Evolutionary conservation across 2,113 vertebrate species (phyloP).

Genomic region (Tyto alba): DNA sequence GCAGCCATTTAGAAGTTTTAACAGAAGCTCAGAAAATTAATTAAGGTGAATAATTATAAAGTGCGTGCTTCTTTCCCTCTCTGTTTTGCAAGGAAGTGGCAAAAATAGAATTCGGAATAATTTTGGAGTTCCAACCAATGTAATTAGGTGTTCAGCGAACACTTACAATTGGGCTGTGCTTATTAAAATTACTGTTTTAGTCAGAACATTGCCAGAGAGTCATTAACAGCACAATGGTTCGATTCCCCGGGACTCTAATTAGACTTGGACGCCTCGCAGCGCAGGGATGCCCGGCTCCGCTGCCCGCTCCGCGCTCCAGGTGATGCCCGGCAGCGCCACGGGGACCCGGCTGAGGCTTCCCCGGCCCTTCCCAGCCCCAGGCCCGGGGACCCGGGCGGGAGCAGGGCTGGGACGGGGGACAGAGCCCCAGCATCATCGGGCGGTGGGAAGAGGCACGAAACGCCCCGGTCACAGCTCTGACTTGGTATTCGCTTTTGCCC

Average conservation of each 20-base stretch:
- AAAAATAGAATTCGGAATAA: slow-evolving; percentile 61
- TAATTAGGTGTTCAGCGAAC: slow-evolving; percentile 74
- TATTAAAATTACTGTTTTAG: slow-evolving; percentile 78
- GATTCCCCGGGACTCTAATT: slow-evolving; percentile 67
- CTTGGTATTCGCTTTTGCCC: background rate
- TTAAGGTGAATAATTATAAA: slow-evolving; percentile 70
- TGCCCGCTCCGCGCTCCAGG: background rate
- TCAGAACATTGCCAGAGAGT: slow-evolving; percentile 67
- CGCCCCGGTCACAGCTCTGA: background rate
- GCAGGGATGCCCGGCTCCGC: background rate
- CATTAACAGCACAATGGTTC: slow-evolving; percentile 73
- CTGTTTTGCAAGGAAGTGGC: slow-evolving; percentile 19
- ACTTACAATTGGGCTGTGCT: slow-evolving; percentile 65
- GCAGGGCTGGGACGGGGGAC: background rate
- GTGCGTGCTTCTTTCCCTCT: background rate
- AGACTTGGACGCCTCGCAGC: slow-evolving; percentile 50
- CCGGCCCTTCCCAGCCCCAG: background rate
- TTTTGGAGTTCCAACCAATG: slow-evolving; percentile 62
- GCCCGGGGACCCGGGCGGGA: fast-evolving
- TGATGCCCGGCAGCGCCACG: background rate
- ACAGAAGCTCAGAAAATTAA: slow-evolving; percentile 68
- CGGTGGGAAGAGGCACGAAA: background rate
- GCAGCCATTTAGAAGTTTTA: background rate
- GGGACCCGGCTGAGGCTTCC: background rate
- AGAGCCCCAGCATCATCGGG: background rate